A percentile compares a stretch with the other conserved stretches of the same genome.
phyloP scores from a whole-genome alignment of 2,797 vertebrate genomes.

The Pangasius krempfi region DNA sequence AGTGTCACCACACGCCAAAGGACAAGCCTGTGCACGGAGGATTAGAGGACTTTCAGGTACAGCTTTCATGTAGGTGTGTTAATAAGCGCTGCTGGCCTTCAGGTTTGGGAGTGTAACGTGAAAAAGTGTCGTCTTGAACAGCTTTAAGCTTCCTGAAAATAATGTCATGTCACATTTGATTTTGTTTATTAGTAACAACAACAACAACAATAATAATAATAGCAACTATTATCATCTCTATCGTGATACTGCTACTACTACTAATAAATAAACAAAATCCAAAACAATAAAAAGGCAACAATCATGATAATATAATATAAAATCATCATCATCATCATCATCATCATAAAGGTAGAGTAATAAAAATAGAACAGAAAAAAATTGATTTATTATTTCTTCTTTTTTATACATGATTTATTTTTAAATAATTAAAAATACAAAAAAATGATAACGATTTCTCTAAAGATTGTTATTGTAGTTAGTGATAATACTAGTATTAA shows the following conservation, averaged over 20 bases:
- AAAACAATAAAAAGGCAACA: background rate
- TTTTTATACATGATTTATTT: no score
- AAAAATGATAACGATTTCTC: background rate
- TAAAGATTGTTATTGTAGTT: background rate
- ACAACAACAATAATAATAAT: background rate
- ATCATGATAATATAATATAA: background rate
- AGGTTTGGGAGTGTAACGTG: background rate
- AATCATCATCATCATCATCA: background rate
- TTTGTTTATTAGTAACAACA: background rate
- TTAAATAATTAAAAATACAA: no score
- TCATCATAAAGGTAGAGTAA: background rate
- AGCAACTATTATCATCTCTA: background rate
- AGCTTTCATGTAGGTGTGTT: constrained; percentile 40
- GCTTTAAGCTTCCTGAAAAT: background rate
- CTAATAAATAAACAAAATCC: background rate
- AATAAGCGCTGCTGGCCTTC: constrained; percentile 35
- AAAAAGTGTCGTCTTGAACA: background rate
- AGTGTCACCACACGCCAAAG: constrained; percentile 53
- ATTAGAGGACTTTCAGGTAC: constrained; percentile 45
- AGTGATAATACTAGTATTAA: background rate
- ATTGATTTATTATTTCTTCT: no score
- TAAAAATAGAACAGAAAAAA: background rate
- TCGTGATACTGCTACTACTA: background rate
- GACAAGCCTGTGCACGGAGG: constrained; percentile 40
- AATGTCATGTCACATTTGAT: background rate